A percentile compares a stretch with the other conserved stretches of the same genome.
Evolutionary conservation across 2,888 invertebrate species (phyloP).

Genomic region (Microdon myrmicae): DNA sequence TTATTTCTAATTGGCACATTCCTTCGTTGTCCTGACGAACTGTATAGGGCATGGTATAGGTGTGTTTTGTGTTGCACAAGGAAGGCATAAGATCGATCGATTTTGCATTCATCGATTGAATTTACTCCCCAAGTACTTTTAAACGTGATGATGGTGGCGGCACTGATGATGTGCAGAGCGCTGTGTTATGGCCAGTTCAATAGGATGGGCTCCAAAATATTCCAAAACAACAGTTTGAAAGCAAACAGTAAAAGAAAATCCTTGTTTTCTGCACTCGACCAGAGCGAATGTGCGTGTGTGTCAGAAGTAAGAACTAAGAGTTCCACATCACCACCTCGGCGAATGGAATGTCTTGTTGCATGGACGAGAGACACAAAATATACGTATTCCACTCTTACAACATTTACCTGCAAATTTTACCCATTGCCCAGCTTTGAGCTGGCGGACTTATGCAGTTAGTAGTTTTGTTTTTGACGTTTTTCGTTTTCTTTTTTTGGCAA

Average conservation of each 20-base stretch:
- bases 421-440: not conserved
- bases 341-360: conserved; percentile 38
- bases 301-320: too few species aligned
- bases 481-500: conserved; percentile 35
- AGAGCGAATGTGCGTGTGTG: conserved; percentile 36
- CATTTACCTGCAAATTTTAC: conserved; percentile 3
- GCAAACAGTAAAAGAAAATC: conserved; percentile 24
- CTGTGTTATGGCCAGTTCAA: too few species aligned
- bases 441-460: conserved; percentile 5
- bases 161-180: not conserved
- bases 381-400: too few species aligned
- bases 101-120: conserved; percentile 42
- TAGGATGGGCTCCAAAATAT: conserved; percentile 20
- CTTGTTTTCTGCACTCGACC: conserved; percentile 12
- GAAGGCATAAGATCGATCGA: conserved; percentile 41
- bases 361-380: conserved; percentile 31
- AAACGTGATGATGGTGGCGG: conserved; percentile 8
- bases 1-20: conserved; percentile 58
- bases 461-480: not conserved
- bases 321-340: conserved; percentile 6
- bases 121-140: conserved; percentile 6
- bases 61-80: not conserved
- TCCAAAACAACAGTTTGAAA: conserved; percentile 43
- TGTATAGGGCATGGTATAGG: conserved; percentile 12
- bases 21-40: conserved; percentile 51